phyloP scores from a whole-genome alignment of 2,888 invertebrate species.

The Drosophila subsilvestris region DNA sequence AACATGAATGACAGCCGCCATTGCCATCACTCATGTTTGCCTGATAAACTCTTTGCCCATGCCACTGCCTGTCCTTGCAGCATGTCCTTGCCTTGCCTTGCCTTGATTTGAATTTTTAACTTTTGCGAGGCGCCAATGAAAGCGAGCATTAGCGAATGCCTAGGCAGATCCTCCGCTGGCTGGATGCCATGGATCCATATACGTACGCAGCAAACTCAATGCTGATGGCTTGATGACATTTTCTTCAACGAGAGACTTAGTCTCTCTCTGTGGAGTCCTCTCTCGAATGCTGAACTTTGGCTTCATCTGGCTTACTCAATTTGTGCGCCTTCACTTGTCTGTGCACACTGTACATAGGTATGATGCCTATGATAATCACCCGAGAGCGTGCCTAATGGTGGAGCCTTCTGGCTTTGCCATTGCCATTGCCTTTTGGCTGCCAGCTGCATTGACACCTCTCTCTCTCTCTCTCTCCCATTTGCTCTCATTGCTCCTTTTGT shows the following conservation, averaged over 20 bases:
- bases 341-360: constrained; percentile 13
- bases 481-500: constrained; percentile 11
- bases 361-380: constrained; percentile 61
- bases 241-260: constrained; percentile 54
- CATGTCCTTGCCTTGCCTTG: constrained; percentile 53
- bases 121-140: constrained; percentile 71
- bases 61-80: constrained; percentile 8
- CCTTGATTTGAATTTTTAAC: constrained; percentile 72
- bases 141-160: constrained; percentile 71
- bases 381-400: constrained; percentile 45
- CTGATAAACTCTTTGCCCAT: constrained; percentile 62
- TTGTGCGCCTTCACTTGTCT: constrained; percentile 11
- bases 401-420: constrained; percentile 22
- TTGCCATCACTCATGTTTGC: constrained; percentile 65
- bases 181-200: not conserved
- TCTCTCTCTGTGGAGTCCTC: constrained; percentile 27
- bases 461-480: too few species aligned
- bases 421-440: constrained; percentile 22
- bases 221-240: constrained; percentile 56
- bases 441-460: constrained; percentile 34
- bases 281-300: constrained; percentile 33
- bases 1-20: constrained; percentile 75
- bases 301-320: constrained; percentile 59
- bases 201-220: constrained; percentile 20
- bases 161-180: constrained; percentile 33